Conservation (phyloP, 2,797 vertebrate genomes). For the Pteronotus mesoamericanus region DNA sequence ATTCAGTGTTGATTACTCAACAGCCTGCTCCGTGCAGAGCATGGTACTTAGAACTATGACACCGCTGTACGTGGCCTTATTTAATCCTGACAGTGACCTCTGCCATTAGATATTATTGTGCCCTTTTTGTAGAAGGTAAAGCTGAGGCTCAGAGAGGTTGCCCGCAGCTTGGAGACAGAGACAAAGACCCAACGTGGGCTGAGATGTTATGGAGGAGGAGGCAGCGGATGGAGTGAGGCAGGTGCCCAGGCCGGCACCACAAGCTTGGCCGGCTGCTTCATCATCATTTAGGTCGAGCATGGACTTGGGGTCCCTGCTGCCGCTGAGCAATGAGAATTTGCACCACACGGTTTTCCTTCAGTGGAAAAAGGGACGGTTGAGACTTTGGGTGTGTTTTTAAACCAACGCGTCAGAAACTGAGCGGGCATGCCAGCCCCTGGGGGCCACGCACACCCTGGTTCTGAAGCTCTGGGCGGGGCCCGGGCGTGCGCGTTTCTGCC, state of each 20-base stretch:
- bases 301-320: neutral
- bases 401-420: neutral
- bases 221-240: rapidly evolving
- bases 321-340: neutral
- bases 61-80: neutral
- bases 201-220: neutral
- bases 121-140: neutral
- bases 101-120: neutral
- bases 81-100: neutral
- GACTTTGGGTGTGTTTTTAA: neutral
- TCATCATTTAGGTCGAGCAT: neutral
- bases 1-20: neutral
- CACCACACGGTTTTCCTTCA: neutral
- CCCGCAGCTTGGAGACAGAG: neutral
- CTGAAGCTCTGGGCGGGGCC: neutral
- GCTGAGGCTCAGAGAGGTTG: neutral
- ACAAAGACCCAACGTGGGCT: rapidly evolving
- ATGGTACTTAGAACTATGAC: neutral
- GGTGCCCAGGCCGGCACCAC: neutral
- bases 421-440: rapidly evolving
- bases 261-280: neutral
- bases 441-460: rapidly evolving
- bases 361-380: neutral
- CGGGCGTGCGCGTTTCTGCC: rapidly evolving
- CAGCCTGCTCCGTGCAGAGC: neutral